Evolutionary conservation across 2,797 vertebrate species (phyloP).

Genomic region (Myotis findleyi): DNA sequence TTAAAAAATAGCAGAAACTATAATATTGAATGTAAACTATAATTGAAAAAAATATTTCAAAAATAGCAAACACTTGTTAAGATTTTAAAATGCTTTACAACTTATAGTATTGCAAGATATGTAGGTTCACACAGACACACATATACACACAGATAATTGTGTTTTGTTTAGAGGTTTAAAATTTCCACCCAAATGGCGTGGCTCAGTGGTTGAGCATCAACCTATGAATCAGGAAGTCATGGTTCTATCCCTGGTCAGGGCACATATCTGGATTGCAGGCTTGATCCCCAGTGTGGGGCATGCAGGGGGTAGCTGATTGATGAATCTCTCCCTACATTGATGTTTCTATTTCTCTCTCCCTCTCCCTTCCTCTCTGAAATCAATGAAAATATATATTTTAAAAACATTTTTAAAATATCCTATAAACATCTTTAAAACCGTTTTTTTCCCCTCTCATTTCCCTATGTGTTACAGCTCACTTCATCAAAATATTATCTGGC

Average conservation of each 20-base stretch:
- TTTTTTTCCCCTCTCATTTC: background rate
- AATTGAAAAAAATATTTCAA: background rate
- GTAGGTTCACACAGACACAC: background rate
- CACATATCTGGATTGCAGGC: too few species aligned
- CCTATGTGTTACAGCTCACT: background rate
- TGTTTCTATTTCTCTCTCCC: too few species aligned
- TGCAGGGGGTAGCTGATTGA: too few species aligned
- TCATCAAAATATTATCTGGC: slow-evolving; percentile 23
- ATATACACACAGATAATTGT: background rate
- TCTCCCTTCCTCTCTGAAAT: too few species aligned
- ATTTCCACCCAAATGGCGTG: background rate
- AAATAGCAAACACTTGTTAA: background rate
- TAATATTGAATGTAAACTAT: background rate
- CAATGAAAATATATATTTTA: too few species aligned
- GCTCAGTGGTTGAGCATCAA: too few species aligned
- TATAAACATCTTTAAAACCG: background rate
- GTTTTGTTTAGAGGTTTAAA: background rate
- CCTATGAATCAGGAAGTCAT: too few species aligned
- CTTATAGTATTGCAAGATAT: background rate
- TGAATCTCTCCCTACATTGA: too few species aligned
- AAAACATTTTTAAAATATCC: background rate
- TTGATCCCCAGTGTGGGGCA: too few species aligned
- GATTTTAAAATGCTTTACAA: background rate
- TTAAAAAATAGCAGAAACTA: background rate
- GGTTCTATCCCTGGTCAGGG: too few species aligned